Conservation (phyloP, 2,113 vertebrate species). For the Cervus canadensis region DNA sequence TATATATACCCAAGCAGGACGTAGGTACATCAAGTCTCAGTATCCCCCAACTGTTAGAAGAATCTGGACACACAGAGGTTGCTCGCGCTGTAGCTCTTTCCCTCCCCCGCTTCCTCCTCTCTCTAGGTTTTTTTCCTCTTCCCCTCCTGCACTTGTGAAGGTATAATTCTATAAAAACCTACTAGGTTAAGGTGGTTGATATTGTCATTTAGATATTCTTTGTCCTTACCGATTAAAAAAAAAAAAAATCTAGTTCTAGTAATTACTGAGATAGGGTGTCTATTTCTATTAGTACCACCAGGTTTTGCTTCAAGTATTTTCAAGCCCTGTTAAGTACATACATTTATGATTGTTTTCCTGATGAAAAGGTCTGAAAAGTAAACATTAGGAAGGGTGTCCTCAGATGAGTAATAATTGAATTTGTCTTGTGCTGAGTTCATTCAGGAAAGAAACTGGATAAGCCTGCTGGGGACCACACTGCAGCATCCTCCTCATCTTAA, state of each 20-base stretch:
- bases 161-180: background rate
- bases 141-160: background rate
- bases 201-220: background rate
- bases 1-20: background rate
- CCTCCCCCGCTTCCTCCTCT: no score
- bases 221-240: background rate
- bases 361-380: background rate
- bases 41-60: background rate
- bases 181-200: background rate
- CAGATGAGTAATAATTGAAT: background rate
- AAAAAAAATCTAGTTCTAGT: background rate
- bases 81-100: background rate
- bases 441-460: background rate
- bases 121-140: background rate
- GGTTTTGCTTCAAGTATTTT: background rate
- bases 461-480: background rate
- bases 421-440: background rate
- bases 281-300: background rate
- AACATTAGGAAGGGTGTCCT: background rate
- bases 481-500: background rate
- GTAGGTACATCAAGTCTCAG: background rate
- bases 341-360: background rate
- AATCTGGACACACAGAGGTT: background rate
- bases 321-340: background rate
- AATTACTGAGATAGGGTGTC: background rate